phyloP scores from a whole-genome alignment of 2,113 vertebrate genomes.

The Mesoclemmys tuberculata region DNA sequence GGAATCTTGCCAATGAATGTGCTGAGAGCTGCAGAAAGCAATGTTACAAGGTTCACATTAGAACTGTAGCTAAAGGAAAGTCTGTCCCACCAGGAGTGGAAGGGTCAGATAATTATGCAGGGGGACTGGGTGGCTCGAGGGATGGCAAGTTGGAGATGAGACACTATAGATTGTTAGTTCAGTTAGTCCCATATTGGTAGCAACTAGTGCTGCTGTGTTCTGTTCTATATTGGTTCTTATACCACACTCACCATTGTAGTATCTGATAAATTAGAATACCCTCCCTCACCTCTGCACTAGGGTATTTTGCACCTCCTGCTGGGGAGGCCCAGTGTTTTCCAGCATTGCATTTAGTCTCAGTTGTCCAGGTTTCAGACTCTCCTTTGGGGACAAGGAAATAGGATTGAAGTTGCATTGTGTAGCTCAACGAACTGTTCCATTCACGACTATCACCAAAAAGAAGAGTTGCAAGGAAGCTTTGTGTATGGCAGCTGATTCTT shows the following conservation, averaged over 20 bases:
- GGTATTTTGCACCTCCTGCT: conserved; percentile 9
- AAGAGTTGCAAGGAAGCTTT: not conserved
- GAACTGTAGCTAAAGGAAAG: conserved; percentile 15
- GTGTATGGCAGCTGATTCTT: conserved; percentile 22
- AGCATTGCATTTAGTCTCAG: conserved; percentile 55
- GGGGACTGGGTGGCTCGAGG: not conserved
- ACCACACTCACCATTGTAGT: accelerated
- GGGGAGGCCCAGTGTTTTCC: conserved; percentile 55
- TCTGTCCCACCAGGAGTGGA: not conserved
- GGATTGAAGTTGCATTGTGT: not conserved
- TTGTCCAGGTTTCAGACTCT: conserved; percentile 33
- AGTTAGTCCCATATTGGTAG: not conserved
- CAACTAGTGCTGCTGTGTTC: not conserved
- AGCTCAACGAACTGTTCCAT: conserved; percentile 39
- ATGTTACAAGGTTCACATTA: not conserved
- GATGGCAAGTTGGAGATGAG: not conserved
- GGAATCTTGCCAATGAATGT: not conserved
- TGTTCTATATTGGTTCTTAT: not conserved
- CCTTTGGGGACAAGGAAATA: not conserved
- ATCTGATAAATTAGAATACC: not conserved
- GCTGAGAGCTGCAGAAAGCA: not conserved
- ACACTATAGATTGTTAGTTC: not conserved
- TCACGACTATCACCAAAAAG: conserved; percentile 26
- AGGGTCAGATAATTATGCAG: not conserved
- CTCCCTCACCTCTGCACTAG: not conserved